phyloP scores from a whole-genome alignment of 35 echinoderm and acorn worm species.

The Lytechinus variegatus region DNA sequence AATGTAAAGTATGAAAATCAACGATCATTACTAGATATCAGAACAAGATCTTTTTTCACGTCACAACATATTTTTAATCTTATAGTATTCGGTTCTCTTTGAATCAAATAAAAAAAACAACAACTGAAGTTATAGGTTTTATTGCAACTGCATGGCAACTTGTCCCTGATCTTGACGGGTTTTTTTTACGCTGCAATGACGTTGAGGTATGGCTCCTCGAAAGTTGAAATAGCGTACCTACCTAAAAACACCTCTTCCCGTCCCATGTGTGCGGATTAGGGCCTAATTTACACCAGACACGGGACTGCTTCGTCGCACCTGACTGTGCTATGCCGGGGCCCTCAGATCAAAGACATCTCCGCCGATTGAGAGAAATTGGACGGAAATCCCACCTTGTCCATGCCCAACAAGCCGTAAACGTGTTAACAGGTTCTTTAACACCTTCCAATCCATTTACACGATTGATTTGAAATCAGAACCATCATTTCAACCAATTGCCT shows the following conservation, averaged over 20 bases:
- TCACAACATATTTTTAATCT: no score
- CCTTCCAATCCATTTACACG: conserved; percentile 12
- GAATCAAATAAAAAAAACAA: no score
- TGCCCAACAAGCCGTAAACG: conserved; percentile 37
- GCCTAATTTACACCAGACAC: conserved; percentile 50
- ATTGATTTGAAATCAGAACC: conserved; percentile 13
- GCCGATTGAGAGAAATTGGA: conserved; percentile 18
- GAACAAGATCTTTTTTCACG: no score
- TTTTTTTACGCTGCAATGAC: no score
- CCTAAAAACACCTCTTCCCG: neutral
- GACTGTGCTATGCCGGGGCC: conserved; percentile 14
- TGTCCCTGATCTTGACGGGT: no score
- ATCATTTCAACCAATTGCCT: neutral
- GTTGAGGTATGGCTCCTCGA: no score
- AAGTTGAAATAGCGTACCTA: neutral
- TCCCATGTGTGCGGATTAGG: conserved; percentile 48
- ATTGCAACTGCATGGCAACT: no score
- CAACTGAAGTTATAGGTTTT: no score
- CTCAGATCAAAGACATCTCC: conserved; percentile 14
- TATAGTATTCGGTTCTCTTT: no score
- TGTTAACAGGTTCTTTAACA: conserved; percentile 51
- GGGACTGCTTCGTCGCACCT: neutral
- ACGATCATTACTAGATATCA: no score
- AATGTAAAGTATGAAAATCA: no score
- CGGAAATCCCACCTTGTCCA: conserved; percentile 28